Evolutionary conservation across 2,888 invertebrate species (phyloP).

Genomic region (Drosophila pegasa): DNA sequence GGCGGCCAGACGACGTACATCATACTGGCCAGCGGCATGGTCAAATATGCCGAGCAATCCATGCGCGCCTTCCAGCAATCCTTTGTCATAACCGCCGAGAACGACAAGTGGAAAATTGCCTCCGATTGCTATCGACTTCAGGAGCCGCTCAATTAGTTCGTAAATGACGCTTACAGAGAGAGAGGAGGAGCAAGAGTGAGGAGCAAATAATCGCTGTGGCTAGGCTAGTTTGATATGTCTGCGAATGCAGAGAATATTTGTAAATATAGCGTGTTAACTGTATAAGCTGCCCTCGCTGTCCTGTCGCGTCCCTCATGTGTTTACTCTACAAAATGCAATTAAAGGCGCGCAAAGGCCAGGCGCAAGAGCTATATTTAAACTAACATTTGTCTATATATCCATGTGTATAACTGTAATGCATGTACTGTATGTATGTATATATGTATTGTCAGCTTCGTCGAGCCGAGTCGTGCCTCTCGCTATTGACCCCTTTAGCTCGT

Average conservation of each 20-base stretch:
- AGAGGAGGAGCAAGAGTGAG: not conserved
- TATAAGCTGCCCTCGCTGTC: not conserved
- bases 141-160: constrained; percentile 81
- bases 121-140: constrained; percentile 94
- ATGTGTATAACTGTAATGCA: not conserved
- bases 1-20: constrained; percentile 92
- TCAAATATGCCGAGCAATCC: constrained; percentile 88
- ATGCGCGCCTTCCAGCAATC: constrained; percentile 92
- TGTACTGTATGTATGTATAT: not conserved
- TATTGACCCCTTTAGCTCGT: not conserved
- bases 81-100: constrained; percentile 94
- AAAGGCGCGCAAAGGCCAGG: too few species aligned
- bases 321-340: too few species aligned
- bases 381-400: not conserved
- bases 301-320: too few species aligned
- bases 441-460: not conserved
- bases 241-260: not conserved
- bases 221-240: not conserved
- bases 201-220: not conserved
- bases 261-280: not conserved
- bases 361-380: constrained; percentile 1
- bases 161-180: not conserved
- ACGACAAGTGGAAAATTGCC: constrained; percentile 97
- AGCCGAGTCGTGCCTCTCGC: constrained; percentile 22
- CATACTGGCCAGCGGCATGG: constrained; percentile 93